These are phyloP conservation scores for Scrobipalpa costella DNA, from an alignment of 2,888 invertebrate genomes.

Conservation along the genomic window DNA sequence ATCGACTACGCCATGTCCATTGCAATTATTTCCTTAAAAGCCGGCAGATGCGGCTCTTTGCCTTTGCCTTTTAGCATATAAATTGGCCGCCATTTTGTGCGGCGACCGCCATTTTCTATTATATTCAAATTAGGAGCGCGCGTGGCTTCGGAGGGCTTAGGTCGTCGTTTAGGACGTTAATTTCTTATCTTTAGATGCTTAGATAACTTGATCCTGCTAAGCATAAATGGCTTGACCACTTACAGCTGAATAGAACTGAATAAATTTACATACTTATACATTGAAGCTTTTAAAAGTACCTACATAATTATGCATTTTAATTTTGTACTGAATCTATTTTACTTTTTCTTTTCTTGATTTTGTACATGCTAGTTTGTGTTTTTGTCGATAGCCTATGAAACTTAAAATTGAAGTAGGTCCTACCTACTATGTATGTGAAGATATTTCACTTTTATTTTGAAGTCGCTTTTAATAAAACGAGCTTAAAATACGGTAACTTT, in stretches of 20 bases:
- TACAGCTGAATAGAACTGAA: constrained; percentile 7
- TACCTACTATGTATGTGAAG: no score
- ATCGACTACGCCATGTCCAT: constrained; percentile 33
- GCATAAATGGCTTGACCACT: constrained; percentile 4
- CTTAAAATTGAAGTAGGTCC: background rate
- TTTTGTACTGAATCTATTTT: background rate
- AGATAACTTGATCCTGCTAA: constrained; percentile 4
- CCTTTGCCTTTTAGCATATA: constrained; percentile 55
- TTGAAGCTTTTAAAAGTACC: background rate
- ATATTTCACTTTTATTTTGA: no score
- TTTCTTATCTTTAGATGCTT: constrained; percentile 1
- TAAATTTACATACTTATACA: background rate
- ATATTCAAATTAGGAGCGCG: constrained; percentile 63
- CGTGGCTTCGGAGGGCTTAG: constrained; percentile 7
- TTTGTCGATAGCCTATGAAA: no score
- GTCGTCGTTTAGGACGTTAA: constrained; percentile 14
- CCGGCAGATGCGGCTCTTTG: constrained; percentile 48
- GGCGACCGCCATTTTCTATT: constrained; percentile 64
- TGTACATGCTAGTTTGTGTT: no score
- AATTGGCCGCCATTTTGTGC: constrained; percentile 52
- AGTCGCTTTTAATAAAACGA: no score
- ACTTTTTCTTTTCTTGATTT: no score
- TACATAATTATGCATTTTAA: background rate
- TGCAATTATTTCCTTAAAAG: constrained; percentile 49
- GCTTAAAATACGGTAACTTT: background rate